Conservation (phyloP, 30 jellyfish, hydroid and myxozoan species). For the Pelagia noctiluca region DNA sequence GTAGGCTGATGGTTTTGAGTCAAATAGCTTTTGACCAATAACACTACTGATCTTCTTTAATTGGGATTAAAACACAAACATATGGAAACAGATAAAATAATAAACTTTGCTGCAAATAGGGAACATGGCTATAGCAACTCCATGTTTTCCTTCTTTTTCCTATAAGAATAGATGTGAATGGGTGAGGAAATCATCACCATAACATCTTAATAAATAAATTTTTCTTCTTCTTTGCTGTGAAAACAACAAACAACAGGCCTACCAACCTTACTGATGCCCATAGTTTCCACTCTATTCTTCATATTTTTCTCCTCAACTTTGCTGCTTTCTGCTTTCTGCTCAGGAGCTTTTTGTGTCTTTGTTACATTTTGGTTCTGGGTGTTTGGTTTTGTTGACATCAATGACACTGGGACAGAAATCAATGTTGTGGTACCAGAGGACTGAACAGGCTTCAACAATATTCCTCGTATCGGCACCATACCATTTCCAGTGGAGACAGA, state of each 20-base stretch:
- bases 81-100: too few species aligned
- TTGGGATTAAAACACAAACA: too few species aligned
- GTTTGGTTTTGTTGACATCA: conserved; percentile 35
- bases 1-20: too few species aligned
- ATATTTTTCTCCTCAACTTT: background rate
- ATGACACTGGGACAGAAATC: conserved; percentile 70
- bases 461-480: conserved; percentile 68
- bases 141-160: too few species aligned
- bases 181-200: too few species aligned
- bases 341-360: conserved; percentile 12
- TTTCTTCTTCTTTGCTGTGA: too few species aligned
- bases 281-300: conserved; percentile 34
- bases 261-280: conserved; percentile 81
- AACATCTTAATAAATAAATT: too few species aligned
- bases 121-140: too few species aligned
- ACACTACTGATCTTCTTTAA: too few species aligned
- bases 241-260: background rate
- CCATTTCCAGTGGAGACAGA: conserved; percentile 54
- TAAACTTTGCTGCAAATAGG: too few species aligned
- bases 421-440: conserved; percentile 65
- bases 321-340: conserved; percentile 26
- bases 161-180: too few species aligned
- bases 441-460: conserved; percentile 59
- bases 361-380: conserved; percentile 33
- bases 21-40: too few species aligned